Evolutionary conservation across 2,113 vertebrate genomes (phyloP), one percentile per base, ranked within the genome.

Genomic region (Podarcis muralis): DNA sequence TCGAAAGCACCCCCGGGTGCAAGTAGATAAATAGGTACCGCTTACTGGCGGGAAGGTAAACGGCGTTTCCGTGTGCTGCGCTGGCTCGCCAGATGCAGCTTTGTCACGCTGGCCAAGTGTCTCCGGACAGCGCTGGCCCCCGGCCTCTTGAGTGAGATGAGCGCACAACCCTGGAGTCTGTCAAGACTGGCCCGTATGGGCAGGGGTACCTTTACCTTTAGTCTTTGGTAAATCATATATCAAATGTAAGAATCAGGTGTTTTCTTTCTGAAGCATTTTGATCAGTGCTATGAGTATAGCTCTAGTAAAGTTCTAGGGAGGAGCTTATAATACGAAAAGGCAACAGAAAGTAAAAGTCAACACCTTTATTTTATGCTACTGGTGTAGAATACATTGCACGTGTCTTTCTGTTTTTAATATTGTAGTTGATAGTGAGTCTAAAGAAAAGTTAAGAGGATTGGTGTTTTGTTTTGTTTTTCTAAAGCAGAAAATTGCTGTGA

Each of bases 261-360:
- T 9, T 76, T 93, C 27, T 89, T 92, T 87, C 37, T 84, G 71
- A 93, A 93, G 77, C 90, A 72, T 57, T 0, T 0, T 86, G 40
- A 93, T 71, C 65, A 79, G 85, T 83, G 23, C 65, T 83, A 83
- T 82, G 23, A 27, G 27, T 88, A 5, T 53, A 91, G 30, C 88
- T 71, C 66, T 48, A 37, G 72, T 83, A 84, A 35, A 85, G 8
- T 92, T 88, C 79, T 72, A 68, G 86, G 82, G n/a, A 71, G 82
- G 62, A 79, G 74, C 71, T 92, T 13, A 15, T 92, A 53, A 84
- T 88, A 78, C 0, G 1, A 74, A 83, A 71, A 57, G 18, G 76
- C 18, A 20, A 48, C n/a, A 80, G 35, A 65, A 76, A 30, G 18
- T n/a, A 1, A 57, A 66, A n/a, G 6, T 40, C n/a, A 37, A 27